Percentiles rank a stretch among this genome's conserved stretches.
Evolutionary conservation across 2,797 vertebrate genomes (phyloP).

Genomic region (Menidia menidia): DNA sequence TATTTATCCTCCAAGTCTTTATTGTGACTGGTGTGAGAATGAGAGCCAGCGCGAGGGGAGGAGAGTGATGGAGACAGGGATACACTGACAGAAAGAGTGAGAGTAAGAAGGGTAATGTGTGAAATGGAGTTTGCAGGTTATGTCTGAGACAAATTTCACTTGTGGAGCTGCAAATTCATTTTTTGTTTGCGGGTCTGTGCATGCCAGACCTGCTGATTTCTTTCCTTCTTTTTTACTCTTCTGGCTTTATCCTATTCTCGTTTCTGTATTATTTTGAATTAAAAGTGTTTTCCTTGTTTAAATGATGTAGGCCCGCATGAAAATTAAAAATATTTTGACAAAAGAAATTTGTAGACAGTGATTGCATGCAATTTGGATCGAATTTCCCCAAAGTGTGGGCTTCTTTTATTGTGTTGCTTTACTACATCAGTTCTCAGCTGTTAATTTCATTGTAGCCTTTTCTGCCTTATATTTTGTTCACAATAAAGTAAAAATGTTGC

Average conservation of each 20-base stretch:
- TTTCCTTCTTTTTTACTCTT: constrained; percentile 9
- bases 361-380: neutral
- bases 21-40: constrained; percentile 50
- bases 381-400: neutral
- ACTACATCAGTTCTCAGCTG: neutral
- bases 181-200: constrained; percentile 71
- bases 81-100: constrained; percentile 30
- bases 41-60: constrained; percentile 16
- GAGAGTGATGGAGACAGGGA: constrained; percentile 28
- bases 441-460: neutral
- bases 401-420: neutral
- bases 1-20: constrained; percentile 60
- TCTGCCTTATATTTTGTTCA: neutral
- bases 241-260: constrained; percentile 7
- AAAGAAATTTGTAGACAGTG: neutral
- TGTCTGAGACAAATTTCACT: constrained; percentile 63
- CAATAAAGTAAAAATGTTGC: too few species aligned
- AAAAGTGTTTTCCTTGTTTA: neutral
- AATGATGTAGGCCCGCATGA: too few species aligned
- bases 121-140: constrained; percentile 73
- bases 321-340: neutral
- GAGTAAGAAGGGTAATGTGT: constrained; percentile 62
- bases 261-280: neutral
- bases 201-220: constrained; percentile 51
- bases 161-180: constrained; percentile 65